These are phyloP conservation scores for Drosophila suzukii DNA, from an alignment of 1,140 invertebrate genomes.

Conservation along the genomic window DNA sequence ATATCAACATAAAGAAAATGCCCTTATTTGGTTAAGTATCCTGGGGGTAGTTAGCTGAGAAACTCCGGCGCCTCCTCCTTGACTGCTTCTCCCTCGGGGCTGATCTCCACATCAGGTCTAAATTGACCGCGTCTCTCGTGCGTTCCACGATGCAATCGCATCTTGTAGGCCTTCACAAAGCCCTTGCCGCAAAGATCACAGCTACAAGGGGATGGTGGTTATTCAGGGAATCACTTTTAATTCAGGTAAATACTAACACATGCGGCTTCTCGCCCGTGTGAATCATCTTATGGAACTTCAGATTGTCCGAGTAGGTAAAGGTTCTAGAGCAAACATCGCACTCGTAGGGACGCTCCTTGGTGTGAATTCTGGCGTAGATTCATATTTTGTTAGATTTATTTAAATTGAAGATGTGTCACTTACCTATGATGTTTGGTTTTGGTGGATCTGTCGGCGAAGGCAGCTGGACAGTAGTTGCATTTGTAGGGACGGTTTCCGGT, in stretches of 20 bases:
- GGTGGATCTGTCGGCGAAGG: slow-evolving; percentile 88
- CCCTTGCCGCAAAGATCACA: slow-evolving; percentile 73
- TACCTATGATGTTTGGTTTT: slow-evolving; percentile 86
- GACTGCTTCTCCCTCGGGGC: slow-evolving; percentile 17
- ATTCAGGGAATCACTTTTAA: too few species aligned
- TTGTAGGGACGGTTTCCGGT: slow-evolving; percentile 87
- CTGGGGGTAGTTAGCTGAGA: slow-evolving; percentile 11
- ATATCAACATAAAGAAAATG: not conserved
- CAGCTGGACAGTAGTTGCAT: slow-evolving; percentile 89
- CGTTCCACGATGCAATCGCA: slow-evolving; percentile 69
- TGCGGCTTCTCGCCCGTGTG: slow-evolving; percentile 74
- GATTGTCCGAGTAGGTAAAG: slow-evolving; percentile 88
- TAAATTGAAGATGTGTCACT: not conserved
- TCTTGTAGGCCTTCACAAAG: slow-evolving; percentile 73
- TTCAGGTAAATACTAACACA: slow-evolving; percentile 39
- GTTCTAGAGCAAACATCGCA: slow-evolving; percentile 89
- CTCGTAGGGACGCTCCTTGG: slow-evolving; percentile 90
- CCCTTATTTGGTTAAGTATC: not conserved
- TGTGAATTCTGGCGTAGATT: slow-evolving; percentile 86
- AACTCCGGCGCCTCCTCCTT: slow-evolving; percentile 55
- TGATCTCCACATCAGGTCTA: slow-evolving; percentile 30
- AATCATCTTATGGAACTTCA: slow-evolving; percentile 86
- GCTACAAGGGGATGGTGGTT: slow-evolving; percentile 8
- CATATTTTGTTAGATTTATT: not conserved
- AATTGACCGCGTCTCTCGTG: slow-evolving; percentile 60